Percentiles rank a stretch among this genome's conserved stretches.
Conservation (phyloP, 2,797 vertebrate genomes). For the Huso huso region DNA sequence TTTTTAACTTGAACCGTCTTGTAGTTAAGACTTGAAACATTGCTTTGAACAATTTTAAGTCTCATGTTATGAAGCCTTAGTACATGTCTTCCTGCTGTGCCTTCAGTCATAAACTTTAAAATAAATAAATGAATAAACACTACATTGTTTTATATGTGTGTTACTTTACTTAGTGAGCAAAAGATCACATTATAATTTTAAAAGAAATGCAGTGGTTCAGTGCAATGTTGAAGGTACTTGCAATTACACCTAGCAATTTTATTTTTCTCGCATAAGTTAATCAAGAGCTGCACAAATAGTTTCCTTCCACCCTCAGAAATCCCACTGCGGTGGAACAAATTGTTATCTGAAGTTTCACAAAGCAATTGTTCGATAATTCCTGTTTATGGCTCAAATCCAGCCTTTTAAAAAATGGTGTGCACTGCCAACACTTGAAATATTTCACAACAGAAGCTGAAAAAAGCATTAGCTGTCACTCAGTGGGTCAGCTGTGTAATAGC, state of each 20-base stretch:
- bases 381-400: conserved; percentile 79
- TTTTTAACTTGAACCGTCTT: too few relatives aligned
- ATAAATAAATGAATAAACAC: too few relatives aligned
- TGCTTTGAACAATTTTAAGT: too few relatives aligned
- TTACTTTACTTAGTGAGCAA: too few relatives aligned
- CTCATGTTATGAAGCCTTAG: too few relatives aligned
- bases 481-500: conserved; percentile 26
- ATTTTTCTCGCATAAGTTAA: conserved; percentile 51
- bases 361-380: conserved; percentile 91
- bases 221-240: not conserved
- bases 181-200: too few relatives aligned
- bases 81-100: too few relatives aligned
- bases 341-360: conserved; percentile 87
- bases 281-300: conserved; percentile 68
- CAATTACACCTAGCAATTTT: conserved; percentile 51
- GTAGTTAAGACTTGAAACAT: too few relatives aligned
- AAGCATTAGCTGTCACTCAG: conserved; percentile 47
- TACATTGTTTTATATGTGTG: too few relatives aligned
- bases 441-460: conserved; percentile 42
- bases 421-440: conserved; percentile 54
- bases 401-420: conserved; percentile 55
- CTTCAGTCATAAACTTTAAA: too few relatives aligned
- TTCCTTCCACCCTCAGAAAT: conserved; percentile 71
- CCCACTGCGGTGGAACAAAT: conserved; percentile 77
- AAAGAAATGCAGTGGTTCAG: too few relatives aligned